These are phyloP conservation scores for Rhodeus uyekii DNA, from an alignment of 2,797 vertebrate genomes.

Conservation along the genomic window DNA sequence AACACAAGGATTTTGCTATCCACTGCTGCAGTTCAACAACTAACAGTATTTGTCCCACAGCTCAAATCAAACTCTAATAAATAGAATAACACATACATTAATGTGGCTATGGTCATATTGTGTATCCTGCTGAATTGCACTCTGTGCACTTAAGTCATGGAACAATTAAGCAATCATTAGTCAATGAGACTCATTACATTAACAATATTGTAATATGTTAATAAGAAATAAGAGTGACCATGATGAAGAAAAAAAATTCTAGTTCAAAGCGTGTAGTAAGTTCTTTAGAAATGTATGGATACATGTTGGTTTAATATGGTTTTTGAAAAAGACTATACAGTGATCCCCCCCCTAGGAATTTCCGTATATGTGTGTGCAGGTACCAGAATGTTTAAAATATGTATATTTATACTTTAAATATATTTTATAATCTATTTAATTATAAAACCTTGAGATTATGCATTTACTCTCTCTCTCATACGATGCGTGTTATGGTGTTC, in stretches of 20 bases:
- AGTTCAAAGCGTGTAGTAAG: not conserved
- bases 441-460: no score
- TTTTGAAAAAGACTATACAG: no score
- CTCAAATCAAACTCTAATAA: not conserved
- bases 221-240: not conserved
- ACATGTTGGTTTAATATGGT: no score
- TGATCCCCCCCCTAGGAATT: no score
- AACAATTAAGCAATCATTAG: not conserved
- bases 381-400: no score
- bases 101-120: not conserved
- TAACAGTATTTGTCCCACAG: not conserved
- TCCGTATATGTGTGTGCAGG: no score
- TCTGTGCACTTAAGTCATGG: not conserved
- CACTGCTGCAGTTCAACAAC: not conserved
- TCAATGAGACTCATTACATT: not conserved
- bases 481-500: no score
- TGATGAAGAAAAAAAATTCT: not conserved
- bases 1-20: constrained; percentile 12
- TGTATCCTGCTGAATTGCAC: not conserved
- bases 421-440: no score
- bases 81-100: not conserved
- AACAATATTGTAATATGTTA: not conserved
- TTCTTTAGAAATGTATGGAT: not conserved
- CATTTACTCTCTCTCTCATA: no score
- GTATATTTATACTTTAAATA: no score